phyloP scores from a whole-genome alignment of 2,888 invertebrate genomes.

The Fissipunctia ypsillon region DNA sequence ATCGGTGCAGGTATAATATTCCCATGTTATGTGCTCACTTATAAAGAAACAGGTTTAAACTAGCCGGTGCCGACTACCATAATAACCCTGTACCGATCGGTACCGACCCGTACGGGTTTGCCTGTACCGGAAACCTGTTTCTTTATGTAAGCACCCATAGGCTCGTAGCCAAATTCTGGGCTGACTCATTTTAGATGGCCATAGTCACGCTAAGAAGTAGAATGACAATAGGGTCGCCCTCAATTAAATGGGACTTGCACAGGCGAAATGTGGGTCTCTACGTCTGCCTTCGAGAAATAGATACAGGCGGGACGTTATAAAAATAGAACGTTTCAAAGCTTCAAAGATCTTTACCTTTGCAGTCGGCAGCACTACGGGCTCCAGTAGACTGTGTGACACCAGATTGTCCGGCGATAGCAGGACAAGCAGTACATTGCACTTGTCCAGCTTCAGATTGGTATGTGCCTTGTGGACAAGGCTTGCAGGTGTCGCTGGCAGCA shows the following conservation, averaged over 20 bases:
- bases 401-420: conserved; percentile 96
- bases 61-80: too few relatives aligned
- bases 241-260: background rate
- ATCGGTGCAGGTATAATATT: too few relatives aligned
- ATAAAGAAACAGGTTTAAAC: too few relatives aligned
- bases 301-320: background rate
- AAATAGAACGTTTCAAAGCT: background rate
- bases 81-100: too few relatives aligned
- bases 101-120: too few relatives aligned
- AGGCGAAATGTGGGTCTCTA: background rate
- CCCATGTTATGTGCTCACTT: too few relatives aligned
- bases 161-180: background rate
- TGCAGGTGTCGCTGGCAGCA: conserved; percentile 93
- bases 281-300: background rate
- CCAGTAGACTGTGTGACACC: conserved; percentile 97
- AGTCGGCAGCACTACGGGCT: conserved; percentile 96
- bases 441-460: conserved; percentile 98
- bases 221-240: background rate
- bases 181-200: background rate
- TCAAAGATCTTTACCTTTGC: conserved; percentile 92
- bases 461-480: conserved; percentile 96
- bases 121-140: too few relatives aligned
- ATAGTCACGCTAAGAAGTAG: background rate
- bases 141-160: too few relatives aligned
- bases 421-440: conserved; percentile 96